Percentiles rank a stretch among this genome's conserved stretches.
Conservation (phyloP, 2,888 invertebrate species). For the Drosophila lacicola region DNA sequence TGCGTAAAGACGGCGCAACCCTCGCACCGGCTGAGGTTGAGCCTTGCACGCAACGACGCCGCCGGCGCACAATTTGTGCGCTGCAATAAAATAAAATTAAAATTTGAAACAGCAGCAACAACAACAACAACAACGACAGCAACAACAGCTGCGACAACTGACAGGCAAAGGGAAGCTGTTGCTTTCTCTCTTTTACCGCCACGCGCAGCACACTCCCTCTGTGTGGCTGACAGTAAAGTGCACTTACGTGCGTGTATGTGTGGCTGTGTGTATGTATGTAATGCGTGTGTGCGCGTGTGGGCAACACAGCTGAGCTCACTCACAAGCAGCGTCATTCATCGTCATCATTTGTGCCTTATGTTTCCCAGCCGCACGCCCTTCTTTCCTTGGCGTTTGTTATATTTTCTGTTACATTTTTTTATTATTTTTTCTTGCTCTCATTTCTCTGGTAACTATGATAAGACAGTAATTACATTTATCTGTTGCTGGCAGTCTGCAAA, state of each 20-base stretch:
- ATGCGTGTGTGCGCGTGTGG: constrained; percentile 23
- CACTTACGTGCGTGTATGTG: constrained; percentile 35
- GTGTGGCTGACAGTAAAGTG: constrained; percentile 31
- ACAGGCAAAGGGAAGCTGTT: constrained; percentile 53
- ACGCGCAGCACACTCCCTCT: constrained; percentile 13
- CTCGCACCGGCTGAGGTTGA: constrained; percentile 21
- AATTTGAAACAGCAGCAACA: constrained; percentile 69
- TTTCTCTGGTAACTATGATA: constrained; percentile 76
- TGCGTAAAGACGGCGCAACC: not conserved
- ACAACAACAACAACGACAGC: constrained; percentile 25
- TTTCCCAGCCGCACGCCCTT: not conserved
- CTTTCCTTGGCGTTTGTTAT: constrained; percentile 17
- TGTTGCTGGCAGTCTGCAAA: constrained; percentile 62
- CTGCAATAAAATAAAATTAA: constrained; percentile 80
- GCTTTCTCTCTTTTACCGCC: constrained; percentile 12
- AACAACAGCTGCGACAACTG: constrained; percentile 6
- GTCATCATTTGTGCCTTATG: constrained; percentile 51
- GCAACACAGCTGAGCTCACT: constrained; percentile 58
- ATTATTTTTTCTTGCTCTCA: constrained; percentile 41
- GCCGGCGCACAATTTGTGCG: constrained; percentile 73
- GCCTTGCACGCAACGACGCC: constrained; percentile 68
- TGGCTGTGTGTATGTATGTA: constrained; percentile 7
- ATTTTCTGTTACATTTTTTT: constrained; percentile 26
- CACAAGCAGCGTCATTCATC: constrained; percentile 64
- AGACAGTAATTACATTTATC: constrained; percentile 80